Base-by-base conservation (phyloP, 2,888 invertebrate species). In the Epirrhoe alternata region DNA sequence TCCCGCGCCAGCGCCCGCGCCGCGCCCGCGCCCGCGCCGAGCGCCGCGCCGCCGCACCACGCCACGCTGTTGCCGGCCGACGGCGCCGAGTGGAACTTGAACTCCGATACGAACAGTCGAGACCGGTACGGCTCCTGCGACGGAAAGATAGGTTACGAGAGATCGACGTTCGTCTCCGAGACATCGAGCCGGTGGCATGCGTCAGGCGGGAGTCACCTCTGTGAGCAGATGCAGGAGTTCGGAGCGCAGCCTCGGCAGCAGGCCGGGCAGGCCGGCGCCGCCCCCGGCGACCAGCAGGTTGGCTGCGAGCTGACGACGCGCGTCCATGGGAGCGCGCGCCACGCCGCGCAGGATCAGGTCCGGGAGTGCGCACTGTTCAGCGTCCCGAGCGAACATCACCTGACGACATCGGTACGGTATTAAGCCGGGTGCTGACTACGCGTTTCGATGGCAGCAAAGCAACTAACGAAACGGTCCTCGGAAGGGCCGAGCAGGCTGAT, bases 281-380 rank as follows among this genome's bases (percentile, higher is more conserved):
- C 99, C 99, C 42, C 99, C 99, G 62, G 97, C 95, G 17, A 99
- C 89, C 62, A 99, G 92, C 74, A 99, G 95, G 88, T 97, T 98
- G 84, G 96, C 96, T 0, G 97, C 96, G 49, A 99, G 92, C 56
- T 94, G 93, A 61, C 94, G 94, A 12, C 98, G 94, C 68, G 96
- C 95, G 92, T 99, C 98, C 10, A 63, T 97, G 67, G 76, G 66
- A 54, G 72, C 62, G 53, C 67, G 16, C 69, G 17, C 10, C 16
- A 70, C 16, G 33, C 42, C 60, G 65, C 45, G 61, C 72, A 69
- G 64, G 31, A 71, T 17, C 14, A 61, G n/a, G 33, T 73, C 74
- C 52, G 69, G 69, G 66, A 99, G 90, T 61, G 98, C 87, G 3
- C 81, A 79, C 56, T 77, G 96, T 63, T 97, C 85, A 70, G 96